Evolutionary conservation across 1,140 invertebrate species (phyloP).

Genomic region (Cecropterus lyciades): DNA sequence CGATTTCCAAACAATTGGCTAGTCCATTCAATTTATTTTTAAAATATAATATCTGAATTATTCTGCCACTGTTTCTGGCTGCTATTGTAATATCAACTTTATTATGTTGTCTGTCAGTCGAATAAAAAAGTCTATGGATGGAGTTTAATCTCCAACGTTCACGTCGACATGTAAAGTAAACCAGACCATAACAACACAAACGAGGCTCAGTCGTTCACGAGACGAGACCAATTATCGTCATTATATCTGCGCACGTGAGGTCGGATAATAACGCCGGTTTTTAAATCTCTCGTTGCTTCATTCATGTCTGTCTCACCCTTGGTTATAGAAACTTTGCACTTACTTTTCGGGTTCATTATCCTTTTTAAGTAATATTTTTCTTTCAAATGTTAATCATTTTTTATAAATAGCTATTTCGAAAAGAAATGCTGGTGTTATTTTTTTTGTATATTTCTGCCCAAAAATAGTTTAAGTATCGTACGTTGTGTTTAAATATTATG

Average conservation of each 20-base stretch:
- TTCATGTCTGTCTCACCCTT: constrained; percentile 8
- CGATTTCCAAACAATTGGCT: not conserved
- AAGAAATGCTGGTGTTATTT: too few relatives aligned
- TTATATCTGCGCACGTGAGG: constrained; percentile 37
- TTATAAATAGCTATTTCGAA: too few relatives aligned
- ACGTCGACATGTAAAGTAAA: constrained; percentile 21
- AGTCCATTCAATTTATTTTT: not conserved
- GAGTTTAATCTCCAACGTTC: constrained; percentile 12
- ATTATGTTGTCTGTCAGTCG: too few relatives aligned
- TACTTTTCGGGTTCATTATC: not conserved
- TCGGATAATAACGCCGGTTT: constrained; percentile 28
- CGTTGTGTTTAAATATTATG: too few relatives aligned
- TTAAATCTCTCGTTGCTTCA: constrained; percentile 29
- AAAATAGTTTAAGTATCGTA: too few relatives aligned
- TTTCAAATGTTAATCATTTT: too few relatives aligned
- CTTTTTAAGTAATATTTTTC: not conserved
- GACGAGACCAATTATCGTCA: constrained; percentile 38
- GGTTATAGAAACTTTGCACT: constrained; percentile 7
- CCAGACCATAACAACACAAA: constrained; percentile 16
- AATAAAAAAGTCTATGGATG: too few relatives aligned
- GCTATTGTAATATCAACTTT: too few relatives aligned
- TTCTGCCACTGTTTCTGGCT: too few relatives aligned
- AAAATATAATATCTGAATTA: too few relatives aligned
- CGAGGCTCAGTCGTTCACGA: constrained; percentile 18
- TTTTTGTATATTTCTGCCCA: too few relatives aligned